A percentile compares a stretch with the other conserved stretches of the same genome.
Conservation (phyloP, 1,140 invertebrate genomes). For the Stegodyphus mimosarum region DNA sequence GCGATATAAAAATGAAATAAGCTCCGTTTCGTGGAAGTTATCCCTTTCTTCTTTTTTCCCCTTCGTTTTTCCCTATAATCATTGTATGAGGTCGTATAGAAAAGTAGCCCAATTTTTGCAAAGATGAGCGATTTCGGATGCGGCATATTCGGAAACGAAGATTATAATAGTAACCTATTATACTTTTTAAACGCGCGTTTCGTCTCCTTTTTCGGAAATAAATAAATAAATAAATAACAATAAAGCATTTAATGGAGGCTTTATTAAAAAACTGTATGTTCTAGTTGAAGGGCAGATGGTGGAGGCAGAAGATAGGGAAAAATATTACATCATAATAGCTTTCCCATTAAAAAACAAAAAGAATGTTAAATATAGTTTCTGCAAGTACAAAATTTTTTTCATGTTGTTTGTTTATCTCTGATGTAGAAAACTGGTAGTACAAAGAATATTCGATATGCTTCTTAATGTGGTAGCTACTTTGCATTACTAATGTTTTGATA, state of each 20-base stretch:
- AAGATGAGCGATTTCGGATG: background rate
- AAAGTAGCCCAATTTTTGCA: constrained; percentile 48
- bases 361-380: no score
- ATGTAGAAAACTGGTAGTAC: no score
- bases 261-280: constrained; percentile 13
- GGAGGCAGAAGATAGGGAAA: background rate
- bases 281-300: background rate
- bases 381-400: no score
- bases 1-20: constrained; percentile 45
- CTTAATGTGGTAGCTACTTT: no score
- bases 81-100: constrained; percentile 23
- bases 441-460: no score
- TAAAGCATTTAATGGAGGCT: constrained; percentile 46
- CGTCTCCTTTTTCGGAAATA: constrained; percentile 9
- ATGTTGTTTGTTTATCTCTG: no score
- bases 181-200: background rate
- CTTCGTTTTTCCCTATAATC: constrained; percentile 1
- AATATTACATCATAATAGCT: background rate
- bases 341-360: no score
- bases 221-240: constrained; percentile 15
- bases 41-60: constrained; percentile 11
- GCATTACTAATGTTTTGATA: no score
- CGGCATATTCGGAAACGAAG: constrained; percentile 9
- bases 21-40: constrained; percentile 47
- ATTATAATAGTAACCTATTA: constrained; percentile 55